Evolutionary conservation across 2,888 invertebrate genomes (phyloP).

Genomic region (Metellina segmentata): DNA sequence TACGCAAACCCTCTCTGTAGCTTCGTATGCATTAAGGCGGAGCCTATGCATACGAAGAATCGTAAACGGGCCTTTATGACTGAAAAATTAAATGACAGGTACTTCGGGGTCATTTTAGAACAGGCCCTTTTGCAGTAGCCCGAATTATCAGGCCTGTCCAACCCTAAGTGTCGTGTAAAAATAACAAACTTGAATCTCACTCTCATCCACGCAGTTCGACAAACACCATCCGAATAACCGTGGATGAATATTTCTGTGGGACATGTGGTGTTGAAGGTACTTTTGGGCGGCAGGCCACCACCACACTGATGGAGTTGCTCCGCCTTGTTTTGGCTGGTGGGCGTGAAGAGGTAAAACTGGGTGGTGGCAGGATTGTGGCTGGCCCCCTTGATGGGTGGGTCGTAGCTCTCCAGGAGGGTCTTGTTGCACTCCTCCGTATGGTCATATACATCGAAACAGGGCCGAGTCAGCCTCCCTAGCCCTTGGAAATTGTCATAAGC

Average conservation of each 20-base stretch:
- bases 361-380: background rate
- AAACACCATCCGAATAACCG: slow-evolving; percentile 22
- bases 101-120: no score
- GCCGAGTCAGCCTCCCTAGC: background rate
- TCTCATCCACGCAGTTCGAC: slow-evolving; percentile 45
- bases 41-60: no score
- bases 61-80: no score
- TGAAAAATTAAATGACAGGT: no score
- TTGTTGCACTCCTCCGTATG: background rate
- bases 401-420: background rate
- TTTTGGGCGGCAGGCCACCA: background rate
- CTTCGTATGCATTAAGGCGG: no score
- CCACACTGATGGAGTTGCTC: background rate
- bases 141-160: no score
- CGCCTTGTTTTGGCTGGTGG: background rate
- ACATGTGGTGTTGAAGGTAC: background rate
- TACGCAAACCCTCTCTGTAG: no score
- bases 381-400: background rate
- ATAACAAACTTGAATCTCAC: background rate
- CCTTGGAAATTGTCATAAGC: background rate
- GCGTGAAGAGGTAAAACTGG: background rate
- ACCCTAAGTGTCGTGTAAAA: no score
- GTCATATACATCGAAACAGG: background rate
- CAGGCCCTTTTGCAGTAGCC: no score
- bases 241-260: slow-evolving; percentile 19